Percentiles rank a stretch among this genome's conserved stretches.
Conservation (phyloP, 2,113 vertebrate genomes). For the Sturnus vulgaris region DNA sequence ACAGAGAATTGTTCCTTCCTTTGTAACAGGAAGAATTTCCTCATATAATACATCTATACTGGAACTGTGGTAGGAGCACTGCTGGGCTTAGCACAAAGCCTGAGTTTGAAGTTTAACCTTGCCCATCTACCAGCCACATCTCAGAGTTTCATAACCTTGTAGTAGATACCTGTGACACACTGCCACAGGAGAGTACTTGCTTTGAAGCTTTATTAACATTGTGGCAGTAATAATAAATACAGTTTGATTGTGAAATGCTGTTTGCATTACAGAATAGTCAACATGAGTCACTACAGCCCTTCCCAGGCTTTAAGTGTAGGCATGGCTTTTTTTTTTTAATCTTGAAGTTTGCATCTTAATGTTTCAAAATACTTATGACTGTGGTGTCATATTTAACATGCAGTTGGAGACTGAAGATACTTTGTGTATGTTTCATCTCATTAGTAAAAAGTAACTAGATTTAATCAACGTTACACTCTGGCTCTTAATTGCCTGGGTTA, state of each 20-base stretch:
- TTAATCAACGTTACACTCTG: background rate
- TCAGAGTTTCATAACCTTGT: background rate
- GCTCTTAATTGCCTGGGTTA: background rate
- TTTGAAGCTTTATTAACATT: background rate
- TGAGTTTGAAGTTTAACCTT: background rate
- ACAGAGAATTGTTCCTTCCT: background rate
- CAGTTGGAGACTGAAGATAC: background rate
- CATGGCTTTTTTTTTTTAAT: background rate
- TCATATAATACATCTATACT: background rate
- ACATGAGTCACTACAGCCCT: background rate
- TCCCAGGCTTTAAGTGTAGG: background rate
- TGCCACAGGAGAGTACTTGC: background rate
- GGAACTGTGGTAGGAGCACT: background rate
- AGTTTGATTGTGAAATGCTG: background rate
- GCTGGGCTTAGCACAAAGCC: background rate
- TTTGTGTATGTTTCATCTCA: background rate
- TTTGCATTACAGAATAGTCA: background rate
- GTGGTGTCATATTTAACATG: background rate
- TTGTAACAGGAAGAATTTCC: background rate
- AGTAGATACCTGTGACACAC: background rate
- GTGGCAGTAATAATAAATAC: background rate
- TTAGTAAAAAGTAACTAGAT: background rate
- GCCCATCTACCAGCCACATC: background rate
- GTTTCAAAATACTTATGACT: background rate
- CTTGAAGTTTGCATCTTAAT: background rate